Evolutionary conservation across 2,113 vertebrate genomes (phyloP), one percentile per base, ranked within the genome.

Genomic region (Leucosticte australis): DNA sequence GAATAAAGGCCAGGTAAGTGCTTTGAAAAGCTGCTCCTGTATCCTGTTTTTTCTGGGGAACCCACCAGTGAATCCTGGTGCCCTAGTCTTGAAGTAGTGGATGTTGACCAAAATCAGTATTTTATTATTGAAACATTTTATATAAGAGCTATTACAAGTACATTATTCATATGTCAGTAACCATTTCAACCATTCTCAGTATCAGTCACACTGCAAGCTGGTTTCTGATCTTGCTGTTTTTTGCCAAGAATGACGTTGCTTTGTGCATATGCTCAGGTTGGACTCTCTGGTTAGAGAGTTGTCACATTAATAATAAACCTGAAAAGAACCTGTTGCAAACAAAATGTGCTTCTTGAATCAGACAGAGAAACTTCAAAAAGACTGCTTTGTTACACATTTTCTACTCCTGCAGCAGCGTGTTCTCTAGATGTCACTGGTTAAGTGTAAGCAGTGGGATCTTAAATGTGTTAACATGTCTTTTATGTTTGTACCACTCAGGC

Each of bases 401-500:
- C 53, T 95, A 0, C 24, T 83, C 26, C 13, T 70, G 17, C 28
- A 71, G 41, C 35, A 11, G 4, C 27, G 8, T 14, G 6, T 81
- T 94, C n/a, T 80, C 31, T 53, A 30, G 37, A 41, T 81, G 11
- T 77, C 28, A 16, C n/a, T 3, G 0, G 35, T 70, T 35, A 90
- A 77, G 9, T 73, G 1, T 49, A 87, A 89, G 27, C 56, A 84
- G 2, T 5, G 37, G 35, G 21, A 50, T 93, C 63, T 82, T 87
- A 55, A 39, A 13, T 71, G 23, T 27, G 13, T 80, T 64, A 92
- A 23, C 18, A 5, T 85, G 15, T 91, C 96, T 94, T 89, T 88
- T 96, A 6, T 92, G 82, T 60, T 94, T 98, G 23, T 97, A 1
- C 96, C 83, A 31, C 92, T 60, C 93, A 99, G 99, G 99, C 99